A percentile compares a stretch with the other conserved stretches of the same genome.
Evolutionary conservation across 1,140 invertebrate genomes (phyloP).

Genomic region (Microplitis demolitor): DNA sequence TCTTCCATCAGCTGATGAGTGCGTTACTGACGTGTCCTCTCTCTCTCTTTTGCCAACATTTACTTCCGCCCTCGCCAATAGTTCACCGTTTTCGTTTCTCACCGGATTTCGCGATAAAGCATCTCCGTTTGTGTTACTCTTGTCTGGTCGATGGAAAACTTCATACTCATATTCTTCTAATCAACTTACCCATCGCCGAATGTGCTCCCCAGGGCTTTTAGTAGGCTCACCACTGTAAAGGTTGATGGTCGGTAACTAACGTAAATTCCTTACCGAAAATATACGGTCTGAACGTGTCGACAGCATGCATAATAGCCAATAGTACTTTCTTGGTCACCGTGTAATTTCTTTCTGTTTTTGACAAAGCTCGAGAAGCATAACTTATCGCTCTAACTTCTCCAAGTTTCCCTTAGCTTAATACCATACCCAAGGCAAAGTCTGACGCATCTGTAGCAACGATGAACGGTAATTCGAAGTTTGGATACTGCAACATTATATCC

Average conservation of each 20-base stretch:
- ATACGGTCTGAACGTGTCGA: constrained; percentile 56
- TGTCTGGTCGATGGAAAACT: constrained; percentile 40
- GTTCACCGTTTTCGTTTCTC: neutral
- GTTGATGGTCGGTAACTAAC: too few species aligned
- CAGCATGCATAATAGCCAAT: constrained; percentile 48
- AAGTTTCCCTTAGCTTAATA: constrained; percentile 31
- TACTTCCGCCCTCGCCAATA: neutral
- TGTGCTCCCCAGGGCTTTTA: constrained; percentile 17
- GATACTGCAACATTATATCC: constrained; percentile 33
- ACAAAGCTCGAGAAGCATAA: constrained; percentile 19
- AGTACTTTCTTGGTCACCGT: constrained; percentile 40
- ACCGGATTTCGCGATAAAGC: constrained; percentile 32
- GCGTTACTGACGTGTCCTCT: neutral
- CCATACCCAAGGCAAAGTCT: constrained; percentile 27
- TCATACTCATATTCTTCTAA: constrained; percentile 35
- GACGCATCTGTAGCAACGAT: constrained; percentile 34
- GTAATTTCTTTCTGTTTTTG: constrained; percentile 1
- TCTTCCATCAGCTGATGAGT: neutral
- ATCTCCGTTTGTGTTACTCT: constrained; percentile 49
- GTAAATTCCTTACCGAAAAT: constrained; percentile 35
- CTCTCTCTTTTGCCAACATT: too few species aligned
- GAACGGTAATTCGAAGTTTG: constrained; percentile 35
- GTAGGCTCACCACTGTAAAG: too few species aligned
- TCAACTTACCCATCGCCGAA: constrained; percentile 62
- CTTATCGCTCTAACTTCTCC: constrained; percentile 34